A percentile compares a stretch with the other conserved stretches of the same genome.
phyloP scores from a whole-genome alignment of 2,797 vertebrate species.

The Gallirallus australis region DNA sequence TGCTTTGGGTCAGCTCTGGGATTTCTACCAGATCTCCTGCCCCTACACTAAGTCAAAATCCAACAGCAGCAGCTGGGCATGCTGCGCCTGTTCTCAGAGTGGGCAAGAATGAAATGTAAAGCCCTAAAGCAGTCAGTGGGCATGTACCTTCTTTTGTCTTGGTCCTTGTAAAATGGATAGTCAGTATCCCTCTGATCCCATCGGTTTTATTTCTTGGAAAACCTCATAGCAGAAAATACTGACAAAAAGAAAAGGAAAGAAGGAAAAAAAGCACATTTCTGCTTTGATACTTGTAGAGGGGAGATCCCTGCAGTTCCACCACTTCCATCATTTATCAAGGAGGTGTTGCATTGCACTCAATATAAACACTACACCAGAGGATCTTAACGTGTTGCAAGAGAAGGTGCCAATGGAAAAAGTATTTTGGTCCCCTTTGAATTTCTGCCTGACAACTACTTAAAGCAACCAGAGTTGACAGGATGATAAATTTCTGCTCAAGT shows the following conservation, averaged over 20 bases:
- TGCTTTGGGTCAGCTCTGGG: neutral
- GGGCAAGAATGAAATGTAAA: neutral
- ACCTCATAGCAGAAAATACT: neutral
- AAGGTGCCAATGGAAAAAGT: neutral
- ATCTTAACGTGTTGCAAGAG: neutral
- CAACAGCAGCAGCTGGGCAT: neutral
- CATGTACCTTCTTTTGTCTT: neutral
- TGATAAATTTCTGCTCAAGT: conserved; percentile 50
- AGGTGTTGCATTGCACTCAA: neutral
- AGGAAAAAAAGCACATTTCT: neutral
- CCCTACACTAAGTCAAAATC: neutral
- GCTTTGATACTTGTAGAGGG: neutral
- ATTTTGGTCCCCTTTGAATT: neutral
- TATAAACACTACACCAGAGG: neutral
- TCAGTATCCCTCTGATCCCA: neutral
- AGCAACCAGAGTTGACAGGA: conserved; percentile 19
- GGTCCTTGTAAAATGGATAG: neutral
- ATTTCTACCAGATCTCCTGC: neutral
- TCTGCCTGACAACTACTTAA: conserved; percentile 9
- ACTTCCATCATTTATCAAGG: neutral
- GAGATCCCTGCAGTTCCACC: neutral
- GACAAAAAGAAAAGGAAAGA: rapidly evolving
- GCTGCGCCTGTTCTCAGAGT: neutral
- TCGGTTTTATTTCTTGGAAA: neutral
- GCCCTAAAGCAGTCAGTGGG: neutral